A percentile compares a stretch with the other conserved stretches of the same genome.
These are phyloP conservation scores for Dinocampus coccinellae DNA, from an alignment of 2,888 invertebrate genomes.

Conservation along the genomic window DNA sequence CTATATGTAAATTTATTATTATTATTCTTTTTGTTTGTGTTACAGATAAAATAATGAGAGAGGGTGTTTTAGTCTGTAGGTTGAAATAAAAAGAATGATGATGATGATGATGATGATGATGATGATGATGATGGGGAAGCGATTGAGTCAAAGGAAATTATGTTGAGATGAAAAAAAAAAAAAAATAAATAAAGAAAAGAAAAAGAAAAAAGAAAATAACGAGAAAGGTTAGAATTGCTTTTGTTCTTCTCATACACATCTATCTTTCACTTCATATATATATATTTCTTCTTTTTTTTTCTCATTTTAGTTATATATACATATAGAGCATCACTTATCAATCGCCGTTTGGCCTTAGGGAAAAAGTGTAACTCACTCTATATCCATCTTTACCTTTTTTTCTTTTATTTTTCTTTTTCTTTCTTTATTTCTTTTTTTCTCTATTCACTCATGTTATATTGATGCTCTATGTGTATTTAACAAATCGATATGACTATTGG, in stretches of 20 bases:
- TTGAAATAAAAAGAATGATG: neutral
- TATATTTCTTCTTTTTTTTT: neutral
- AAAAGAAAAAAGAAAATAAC: neutral
- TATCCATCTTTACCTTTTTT: too few relatives aligned
- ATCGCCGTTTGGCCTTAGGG: constrained; percentile 9
- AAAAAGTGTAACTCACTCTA: neutral
- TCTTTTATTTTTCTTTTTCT: neutral
- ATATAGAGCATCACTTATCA: constrained; percentile 14
- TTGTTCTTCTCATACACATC: neutral
- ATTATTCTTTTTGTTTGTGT: too few relatives aligned
- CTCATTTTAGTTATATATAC: neutral
- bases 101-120: constrained; percentile 1
- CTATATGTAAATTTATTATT: too few relatives aligned
- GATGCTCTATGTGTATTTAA: neutral
- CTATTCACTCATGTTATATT: too few relatives aligned
- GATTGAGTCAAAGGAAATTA: constrained; percentile 1
- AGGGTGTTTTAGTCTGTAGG: too few relatives aligned
- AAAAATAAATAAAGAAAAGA: neutral
- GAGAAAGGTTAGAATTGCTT: constrained; percentile 18
- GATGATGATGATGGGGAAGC: neutral
- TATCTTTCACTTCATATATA: neutral
- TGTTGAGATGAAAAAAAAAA: neutral
- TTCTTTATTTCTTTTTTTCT: too few relatives aligned
- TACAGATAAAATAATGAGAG: too few relatives aligned
- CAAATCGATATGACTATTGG: constrained; percentile 9